Percentiles rank a stretch among this genome's conserved stretches.
These are phyloP conservation scores for Brassicogethes aeneus DNA, from an alignment of 2,888 invertebrate genomes.

Conservation along the genomic window DNA sequence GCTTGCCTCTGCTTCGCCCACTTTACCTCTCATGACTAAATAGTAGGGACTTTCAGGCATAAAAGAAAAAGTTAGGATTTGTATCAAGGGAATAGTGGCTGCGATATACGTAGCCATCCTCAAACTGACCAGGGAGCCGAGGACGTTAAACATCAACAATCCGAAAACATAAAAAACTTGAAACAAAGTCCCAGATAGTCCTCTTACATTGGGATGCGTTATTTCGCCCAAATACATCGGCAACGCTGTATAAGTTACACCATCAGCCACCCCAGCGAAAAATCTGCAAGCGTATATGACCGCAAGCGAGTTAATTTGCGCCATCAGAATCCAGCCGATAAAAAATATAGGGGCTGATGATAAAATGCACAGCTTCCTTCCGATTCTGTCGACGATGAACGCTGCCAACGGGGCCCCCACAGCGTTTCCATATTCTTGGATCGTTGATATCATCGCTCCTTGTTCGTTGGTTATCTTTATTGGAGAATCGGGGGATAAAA, in stretches of 20 bases:
- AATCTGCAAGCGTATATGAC: slow-evolving; percentile 46
- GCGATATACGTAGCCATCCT: slow-evolving; percentile 43
- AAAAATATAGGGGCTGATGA: slow-evolving; percentile 52
- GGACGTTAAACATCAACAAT: slow-evolving; percentile 45
- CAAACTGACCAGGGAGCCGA: slow-evolving; percentile 43
- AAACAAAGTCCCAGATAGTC: slow-evolving; percentile 48
- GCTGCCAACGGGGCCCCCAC: slow-evolving; percentile 55
- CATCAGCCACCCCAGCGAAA: slow-evolving; percentile 53
- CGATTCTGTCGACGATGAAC: slow-evolving; percentile 53
- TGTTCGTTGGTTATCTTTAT: slow-evolving; percentile 45
- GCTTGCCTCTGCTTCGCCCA: slow-evolving; percentile 41
- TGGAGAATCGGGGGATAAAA: slow-evolving; percentile 42
- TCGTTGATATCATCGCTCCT: slow-evolving; percentile 55
- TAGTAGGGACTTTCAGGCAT: slow-evolving; percentile 54
- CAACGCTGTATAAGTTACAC: slow-evolving; percentile 37
- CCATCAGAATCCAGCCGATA: slow-evolving; percentile 54
- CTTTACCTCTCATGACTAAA: slow-evolving; percentile 36
- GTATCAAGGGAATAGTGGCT: slow-evolving; percentile 39
- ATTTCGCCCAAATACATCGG: slow-evolving; percentile 55
- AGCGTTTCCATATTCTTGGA: slow-evolving; percentile 56
- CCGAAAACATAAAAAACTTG: slow-evolving; percentile 47
- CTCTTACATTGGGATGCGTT: slow-evolving; percentile 48
- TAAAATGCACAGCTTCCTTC: slow-evolving; percentile 55
- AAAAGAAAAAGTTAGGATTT: slow-evolving; percentile 41
- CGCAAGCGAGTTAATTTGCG: slow-evolving; percentile 47